phyloP scores from a whole-genome alignment of 2,797 vertebrate species.

The Helostoma temminkii region DNA sequence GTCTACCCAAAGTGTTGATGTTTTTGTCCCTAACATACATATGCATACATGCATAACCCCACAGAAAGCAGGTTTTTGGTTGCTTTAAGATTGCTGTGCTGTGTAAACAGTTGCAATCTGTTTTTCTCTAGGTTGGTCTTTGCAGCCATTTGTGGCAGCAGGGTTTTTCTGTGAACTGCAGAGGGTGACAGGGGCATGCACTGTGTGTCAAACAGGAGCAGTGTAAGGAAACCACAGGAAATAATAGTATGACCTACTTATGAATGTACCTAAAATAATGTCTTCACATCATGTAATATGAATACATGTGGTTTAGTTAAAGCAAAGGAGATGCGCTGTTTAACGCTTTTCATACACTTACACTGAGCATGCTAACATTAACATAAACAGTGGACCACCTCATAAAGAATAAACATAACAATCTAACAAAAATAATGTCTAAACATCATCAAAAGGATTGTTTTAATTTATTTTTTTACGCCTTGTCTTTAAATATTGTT shows the following conservation, averaged over 20 bases:
- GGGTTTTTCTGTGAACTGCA: background rate
- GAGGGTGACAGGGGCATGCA: background rate
- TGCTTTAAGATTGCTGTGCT: slow-evolving; percentile 20
- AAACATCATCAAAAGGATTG: no score
- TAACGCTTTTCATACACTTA: no score
- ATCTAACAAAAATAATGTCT: no score
- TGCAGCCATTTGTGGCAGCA: background rate
- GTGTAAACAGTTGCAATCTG: slow-evolving; percentile 6
- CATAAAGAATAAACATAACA: no score
- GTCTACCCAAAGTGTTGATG: slow-evolving; percentile 28
- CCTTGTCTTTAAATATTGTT: no score
- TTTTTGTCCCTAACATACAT: slow-evolving; percentile 14
- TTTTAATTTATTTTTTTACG: no score
- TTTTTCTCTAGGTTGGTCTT: background rate
- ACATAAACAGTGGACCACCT: no score
- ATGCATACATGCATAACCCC: background rate
- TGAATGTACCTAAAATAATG: no score
- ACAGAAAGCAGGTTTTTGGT: slow-evolving; percentile 18
- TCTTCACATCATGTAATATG: no score
- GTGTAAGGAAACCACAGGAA: slow-evolving; percentile 11
- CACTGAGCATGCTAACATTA: no score
- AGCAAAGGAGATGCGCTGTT: no score
- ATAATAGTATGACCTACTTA: background rate
- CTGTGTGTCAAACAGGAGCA: background rate
- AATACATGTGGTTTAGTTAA: no score